These are phyloP conservation scores for Zalophus californianus DNA, from an alignment of 2,797 vertebrate species.

Conservation along the genomic window DNA sequence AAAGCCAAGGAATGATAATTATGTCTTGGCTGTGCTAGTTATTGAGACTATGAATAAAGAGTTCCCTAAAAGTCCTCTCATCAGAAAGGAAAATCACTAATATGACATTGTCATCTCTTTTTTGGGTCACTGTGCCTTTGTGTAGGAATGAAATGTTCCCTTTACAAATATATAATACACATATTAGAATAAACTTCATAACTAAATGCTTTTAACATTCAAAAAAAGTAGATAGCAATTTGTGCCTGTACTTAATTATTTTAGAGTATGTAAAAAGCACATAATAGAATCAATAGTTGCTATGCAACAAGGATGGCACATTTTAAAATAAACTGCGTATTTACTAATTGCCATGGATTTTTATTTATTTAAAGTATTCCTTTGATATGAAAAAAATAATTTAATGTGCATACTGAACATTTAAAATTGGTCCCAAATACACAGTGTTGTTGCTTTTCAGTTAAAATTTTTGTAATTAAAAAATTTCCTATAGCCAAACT, in stretches of 20 bases:
- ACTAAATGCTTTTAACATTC: constrained; percentile 75
- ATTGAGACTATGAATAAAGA: constrained; percentile 67
- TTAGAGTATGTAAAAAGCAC: constrained; percentile 58
- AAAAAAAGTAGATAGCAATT: constrained; percentile 64
- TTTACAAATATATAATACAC: constrained; percentile 63
- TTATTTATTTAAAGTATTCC: constrained; percentile 70
- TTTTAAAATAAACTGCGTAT: constrained; percentile 67
- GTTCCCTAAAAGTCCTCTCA: constrained; percentile 65
- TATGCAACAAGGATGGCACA: constrained; percentile 67
- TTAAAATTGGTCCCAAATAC: constrained; percentile 41
- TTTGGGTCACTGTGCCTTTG: constrained; percentile 81
- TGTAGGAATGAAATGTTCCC: constrained; percentile 71
- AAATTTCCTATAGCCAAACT: not conserved
- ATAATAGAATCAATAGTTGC: constrained; percentile 68
- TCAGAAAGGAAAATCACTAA: constrained; percentile 60
- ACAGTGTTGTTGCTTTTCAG: constrained; percentile 42
- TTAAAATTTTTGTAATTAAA: constrained; percentile 55
- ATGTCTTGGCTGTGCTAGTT: constrained; percentile 62
- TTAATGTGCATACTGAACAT: constrained; percentile 59
- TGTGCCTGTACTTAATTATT: constrained; percentile 74
- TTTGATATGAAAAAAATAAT: constrained; percentile 69
- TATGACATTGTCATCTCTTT: constrained; percentile 71
- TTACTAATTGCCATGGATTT: constrained; percentile 74
- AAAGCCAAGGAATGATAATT: constrained; percentile 61
- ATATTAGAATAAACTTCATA: constrained; percentile 73